These are phyloP conservation scores for Tamias sibiricus DNA, from an alignment of 2,113 vertebrate species.

Conservation along the genomic window DNA sequence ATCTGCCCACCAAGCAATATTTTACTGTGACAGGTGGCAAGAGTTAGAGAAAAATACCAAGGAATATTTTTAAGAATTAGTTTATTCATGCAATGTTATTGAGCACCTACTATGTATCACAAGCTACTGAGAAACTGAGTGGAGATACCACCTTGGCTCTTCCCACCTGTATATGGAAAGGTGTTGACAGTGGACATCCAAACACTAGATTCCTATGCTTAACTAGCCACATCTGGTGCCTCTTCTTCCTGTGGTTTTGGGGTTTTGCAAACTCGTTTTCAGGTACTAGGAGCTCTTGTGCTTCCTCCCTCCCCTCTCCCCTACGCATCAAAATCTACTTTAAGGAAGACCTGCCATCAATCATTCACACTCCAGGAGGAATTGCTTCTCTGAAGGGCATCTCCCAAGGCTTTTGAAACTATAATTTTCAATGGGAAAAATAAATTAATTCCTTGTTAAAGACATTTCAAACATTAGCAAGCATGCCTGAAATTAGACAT, in stretches of 20 bases:
- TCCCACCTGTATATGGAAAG: neutral
- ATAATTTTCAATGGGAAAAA: constrained; percentile 18
- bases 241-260: neutral
- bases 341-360: neutral
- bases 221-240: neutral
- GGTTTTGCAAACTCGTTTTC: neutral
- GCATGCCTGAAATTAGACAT: constrained; percentile 20
- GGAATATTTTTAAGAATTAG: neutral
- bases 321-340: neutral
- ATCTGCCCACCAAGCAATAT: neutral
- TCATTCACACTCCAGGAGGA: neutral
- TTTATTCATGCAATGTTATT: neutral
- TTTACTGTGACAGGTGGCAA: neutral
- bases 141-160: neutral
- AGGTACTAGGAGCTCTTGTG: neutral
- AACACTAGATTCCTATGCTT: neutral
- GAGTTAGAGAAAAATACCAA: neutral
- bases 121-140: neutral
- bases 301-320: neutral
- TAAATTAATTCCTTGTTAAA: neutral
- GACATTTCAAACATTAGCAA: neutral
- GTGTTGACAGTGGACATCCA: neutral
- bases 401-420: constrained; percentile 39
- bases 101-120: neutral
- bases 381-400: neutral